Percentiles rank a stretch among this genome's conserved stretches.
These are phyloP conservation scores for Drosophila subobscura DNA, from an alignment of 1,140 invertebrate genomes.

Conservation along the genomic window DNA sequence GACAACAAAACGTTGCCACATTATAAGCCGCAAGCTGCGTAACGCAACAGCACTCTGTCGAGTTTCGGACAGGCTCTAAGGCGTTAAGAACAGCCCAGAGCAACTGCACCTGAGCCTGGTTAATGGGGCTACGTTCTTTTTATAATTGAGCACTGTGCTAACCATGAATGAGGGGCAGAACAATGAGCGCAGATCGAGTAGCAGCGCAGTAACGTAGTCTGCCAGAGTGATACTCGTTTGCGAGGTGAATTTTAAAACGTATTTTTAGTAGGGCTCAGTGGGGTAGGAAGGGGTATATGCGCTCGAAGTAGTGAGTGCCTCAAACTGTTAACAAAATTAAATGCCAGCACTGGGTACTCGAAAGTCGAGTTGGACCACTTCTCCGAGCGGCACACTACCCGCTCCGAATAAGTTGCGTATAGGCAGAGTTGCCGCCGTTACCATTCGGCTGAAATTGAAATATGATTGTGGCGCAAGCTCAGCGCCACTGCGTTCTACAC, in stretches of 20 bases:
- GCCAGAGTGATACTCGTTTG: slow-evolving; percentile 53
- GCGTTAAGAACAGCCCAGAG: slow-evolving; percentile 35
- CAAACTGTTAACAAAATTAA: background rate
- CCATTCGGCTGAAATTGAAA: slow-evolving; percentile 50
- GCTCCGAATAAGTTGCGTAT: slow-evolving; percentile 79
- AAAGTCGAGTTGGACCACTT: slow-evolving; percentile 32
- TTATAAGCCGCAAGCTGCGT: slow-evolving; percentile 48
- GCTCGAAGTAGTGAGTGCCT: background rate
- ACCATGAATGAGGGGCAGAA: slow-evolving; percentile 31
- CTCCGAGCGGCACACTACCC: slow-evolving; percentile 44
- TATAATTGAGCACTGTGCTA: background rate
- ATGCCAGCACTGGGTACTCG: slow-evolving; percentile 21
- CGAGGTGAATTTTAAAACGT: slow-evolving; percentile 59
- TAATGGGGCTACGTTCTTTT: slow-evolving; percentile 15
- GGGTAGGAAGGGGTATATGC: slow-evolving; percentile 12
- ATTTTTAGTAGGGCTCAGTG: slow-evolving; percentile 16
- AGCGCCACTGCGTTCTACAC: slow-evolving; percentile 64
- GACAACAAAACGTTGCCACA: slow-evolving; percentile 53
- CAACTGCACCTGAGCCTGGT: slow-evolving; percentile 29
- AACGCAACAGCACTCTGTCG: slow-evolving; percentile 27
- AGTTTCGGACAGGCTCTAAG: slow-evolving; percentile 2
- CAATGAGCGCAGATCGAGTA: slow-evolving; percentile 48
- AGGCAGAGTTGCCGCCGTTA: slow-evolving; percentile 58
- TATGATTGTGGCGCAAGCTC: slow-evolving; percentile 78
- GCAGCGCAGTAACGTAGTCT: slow-evolving; percentile 59